Evolutionary conservation across 2,797 vertebrate species (phyloP), one percentile per base, ranked within the genome.

Genomic region (Hybognathus amarus): DNA sequence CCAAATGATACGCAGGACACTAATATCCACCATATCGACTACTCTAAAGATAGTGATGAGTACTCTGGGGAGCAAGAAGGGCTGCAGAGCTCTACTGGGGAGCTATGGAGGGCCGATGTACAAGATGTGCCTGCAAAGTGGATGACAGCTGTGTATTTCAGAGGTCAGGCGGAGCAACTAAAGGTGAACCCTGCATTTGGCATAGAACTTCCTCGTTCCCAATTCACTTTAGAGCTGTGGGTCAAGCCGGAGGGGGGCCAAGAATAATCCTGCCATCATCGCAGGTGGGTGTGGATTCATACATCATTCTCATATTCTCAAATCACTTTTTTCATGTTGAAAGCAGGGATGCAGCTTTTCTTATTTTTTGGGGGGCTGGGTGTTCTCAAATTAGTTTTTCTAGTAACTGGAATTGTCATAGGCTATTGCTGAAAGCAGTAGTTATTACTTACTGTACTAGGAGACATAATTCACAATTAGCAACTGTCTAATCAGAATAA

Each of bases 231-330:
- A 90, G 97, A 98, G 93, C 91, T 96, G 79, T 99, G 97, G 98
- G 94, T 98, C 88, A 97, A 94, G 80, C 95, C 96, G 0, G 97
- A 98, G 85, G 98, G 98, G 85, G 98, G 98, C 18, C 97, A 98
- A n/a, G 94, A 96, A 92, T 92, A 96, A 95, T 90, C 97, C 97
- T 5, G 96, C 97, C 50, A 87, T 98, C 87, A 95, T 99, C 67
- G 95, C 97, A 97, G 97, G 97, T 99, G 95, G 93, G 91, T 93
- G 85, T 85, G n/a, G 13, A 76, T 59, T 76, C 54, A 76, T 40
- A 75, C 30, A 13, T 38, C 9, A n/a, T 5, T 74, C 30, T 38
- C 33, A 27, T 42, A 3, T n/a, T 76, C 8, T 10, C 6, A 59
- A 56, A 38, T 24, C 7, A 24, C 36, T 38, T 13, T 24, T 27